Evolutionary conservation across 2,888 invertebrate genomes (phyloP).

Genomic region (Adelphocoris suturalis): DNA sequence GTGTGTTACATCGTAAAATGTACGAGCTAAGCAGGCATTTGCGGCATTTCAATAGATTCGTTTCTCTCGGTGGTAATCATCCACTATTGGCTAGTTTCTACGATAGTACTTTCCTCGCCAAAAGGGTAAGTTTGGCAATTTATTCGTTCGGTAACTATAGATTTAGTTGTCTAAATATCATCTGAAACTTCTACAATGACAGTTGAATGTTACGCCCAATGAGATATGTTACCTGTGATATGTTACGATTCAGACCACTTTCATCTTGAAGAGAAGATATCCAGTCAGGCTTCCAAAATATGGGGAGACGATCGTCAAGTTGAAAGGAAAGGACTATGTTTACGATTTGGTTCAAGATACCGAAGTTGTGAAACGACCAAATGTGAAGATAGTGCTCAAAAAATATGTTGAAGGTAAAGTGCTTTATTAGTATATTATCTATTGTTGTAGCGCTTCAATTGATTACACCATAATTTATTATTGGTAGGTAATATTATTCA

Average conservation of each 20-base stretch:
- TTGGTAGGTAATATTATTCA: too few relatives aligned
- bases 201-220: too few relatives aligned
- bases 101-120: background rate
- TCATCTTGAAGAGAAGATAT: conserved; percentile 84
- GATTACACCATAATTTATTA: too few relatives aligned
- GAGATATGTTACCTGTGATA: too few relatives aligned
- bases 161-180: too few relatives aligned
- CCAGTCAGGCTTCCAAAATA: conserved; percentile 83
- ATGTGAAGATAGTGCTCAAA: conserved; percentile 85
- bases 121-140: background rate
- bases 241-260: conserved; percentile 83
- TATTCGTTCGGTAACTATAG: too few relatives aligned
- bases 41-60: background rate
- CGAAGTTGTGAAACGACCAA: conserved; percentile 80
- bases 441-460: too few relatives aligned
- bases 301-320: conserved; percentile 79
- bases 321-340: conserved; percentile 84
- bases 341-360: conserved; percentile 88
- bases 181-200: too few relatives aligned
- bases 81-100: conserved; percentile 3
- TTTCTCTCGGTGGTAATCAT: background rate
- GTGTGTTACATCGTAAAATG: background rate
- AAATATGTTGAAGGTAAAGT: conserved; percentile 84
- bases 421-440: too few relatives aligned
- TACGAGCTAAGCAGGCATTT: conserved; percentile 26